Evolutionary conservation across 2,888 invertebrate genomes (phyloP), one percentile per base, ranked within the genome.

Genomic region (Papilio demoleus): DNA sequence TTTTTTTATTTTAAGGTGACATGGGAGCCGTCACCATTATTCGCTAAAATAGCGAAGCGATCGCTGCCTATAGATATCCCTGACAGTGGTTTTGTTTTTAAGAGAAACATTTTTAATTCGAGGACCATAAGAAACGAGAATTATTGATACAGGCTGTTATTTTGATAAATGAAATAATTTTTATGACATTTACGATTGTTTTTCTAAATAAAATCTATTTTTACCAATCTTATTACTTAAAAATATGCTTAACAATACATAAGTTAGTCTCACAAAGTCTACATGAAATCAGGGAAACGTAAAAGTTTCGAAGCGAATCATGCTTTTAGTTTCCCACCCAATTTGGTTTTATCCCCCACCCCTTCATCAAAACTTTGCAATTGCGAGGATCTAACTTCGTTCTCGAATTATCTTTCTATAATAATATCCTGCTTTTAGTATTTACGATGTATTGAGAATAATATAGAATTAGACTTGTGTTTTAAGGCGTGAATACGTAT

Each of bases 351-450:
- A 67, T 67, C 34, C 27, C 66, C 24, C 50, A 24, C 27, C 61
- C 74, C 73, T 75, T 76, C 75, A 75, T 76, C 72, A 72, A 67
- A 75, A 76, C 71, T 74, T 76, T 67, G 70, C 74, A 72, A 70
- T 74, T 70, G 70, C 66, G 59, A 47, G 42, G 68, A 66, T 42
- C 60, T 65, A 72, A 71, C 70, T 72, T 59, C 58, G 56, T 64
- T 24, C 56, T 22, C 19, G 19, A 62, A 67, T 67, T 45, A 62
- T 42, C 62, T 56, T 53, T 53, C 27, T 31, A 53, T 59, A 66
- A 66, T n/a, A 60, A 66, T 59, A 47, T 66, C 19, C n/a, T 8
- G 6, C 14, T 14, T 40, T 27, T 34, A 62, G 31, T 62, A 42
- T 45, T 42, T 42, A 27, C 24, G 27, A 11, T 42, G 27, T 45